Evolutionary conservation across 2,797 vertebrate species (phyloP).

Genomic region (Lepilemur septentrionalis): DNA sequence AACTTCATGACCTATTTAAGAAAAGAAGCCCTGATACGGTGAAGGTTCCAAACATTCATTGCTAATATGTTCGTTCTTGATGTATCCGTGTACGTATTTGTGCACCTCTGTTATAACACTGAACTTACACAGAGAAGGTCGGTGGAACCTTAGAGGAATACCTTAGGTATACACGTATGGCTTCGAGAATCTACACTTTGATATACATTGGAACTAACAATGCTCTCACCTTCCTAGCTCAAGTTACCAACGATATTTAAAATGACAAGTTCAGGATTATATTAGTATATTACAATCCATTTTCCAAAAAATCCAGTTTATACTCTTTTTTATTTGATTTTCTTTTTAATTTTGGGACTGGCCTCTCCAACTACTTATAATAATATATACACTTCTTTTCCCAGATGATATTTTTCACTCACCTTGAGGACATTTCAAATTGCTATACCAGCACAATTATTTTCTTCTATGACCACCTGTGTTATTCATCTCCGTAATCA

Average conservation of each 20-base stretch:
- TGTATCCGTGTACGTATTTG: background rate
- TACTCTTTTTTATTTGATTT: background rate
- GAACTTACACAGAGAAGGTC: background rate
- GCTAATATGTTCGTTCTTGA: background rate
- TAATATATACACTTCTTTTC: background rate
- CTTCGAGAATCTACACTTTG: background rate
- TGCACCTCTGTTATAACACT: background rate
- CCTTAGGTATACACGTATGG: background rate
- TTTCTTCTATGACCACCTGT: background rate
- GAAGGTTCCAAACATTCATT: background rate
- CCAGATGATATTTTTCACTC: background rate
- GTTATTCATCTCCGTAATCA: slow-evolving; percentile 3
- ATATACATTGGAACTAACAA: background rate
- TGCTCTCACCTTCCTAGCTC: background rate
- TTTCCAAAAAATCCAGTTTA: background rate
- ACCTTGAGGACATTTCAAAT: background rate
- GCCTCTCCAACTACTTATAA: background rate
- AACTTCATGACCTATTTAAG: background rate
- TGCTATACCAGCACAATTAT: background rate
- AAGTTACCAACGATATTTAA: background rate
- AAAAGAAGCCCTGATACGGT: background rate
- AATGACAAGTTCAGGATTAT: background rate
- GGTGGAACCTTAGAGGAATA: background rate
- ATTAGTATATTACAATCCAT: background rate
- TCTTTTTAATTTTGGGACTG: background rate